Base-by-base conservation (phyloP, 2,888 invertebrate genomes). In the Empis livida region DNA sequence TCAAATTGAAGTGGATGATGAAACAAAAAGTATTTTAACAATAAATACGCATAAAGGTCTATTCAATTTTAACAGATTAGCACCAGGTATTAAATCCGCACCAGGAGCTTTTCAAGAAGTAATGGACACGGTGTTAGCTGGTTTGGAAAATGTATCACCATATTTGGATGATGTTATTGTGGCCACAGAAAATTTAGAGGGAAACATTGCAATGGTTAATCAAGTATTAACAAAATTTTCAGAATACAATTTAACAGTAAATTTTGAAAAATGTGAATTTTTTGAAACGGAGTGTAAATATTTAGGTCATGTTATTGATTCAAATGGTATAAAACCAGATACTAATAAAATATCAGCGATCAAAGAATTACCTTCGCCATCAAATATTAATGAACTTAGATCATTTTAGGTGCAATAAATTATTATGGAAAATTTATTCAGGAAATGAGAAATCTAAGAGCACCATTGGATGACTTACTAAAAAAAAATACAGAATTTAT, bases 141-240 rank as follows among this genome's bases (percentile, higher is more conserved):
- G 46, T 14, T 31, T 54, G n/a, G 44, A 39, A 10, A 44, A 46
- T 14, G 48, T 45, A 11, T 40, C 47, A 39, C 39, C 50, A 23
- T 52, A 50, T 20, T 11, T 54, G 13, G 54, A 54, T 44, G 54
- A 54, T 41, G 51, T 54, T 15, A 42, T 54, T 40, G 40, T 54
- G 20, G 20, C 20, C 3, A 20, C 20, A 20, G 20, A 20, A 20
- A 20, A 20, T 20, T 20, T 20, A 5, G 20, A 20, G 5, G 20
- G 5, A 20, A 50, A 55, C 15, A 40, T 42, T 2, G 40, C 42
- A 42, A 47, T 49, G 11, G 27, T 47, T 5, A 43, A 42, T 15
- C 20, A 11, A 23, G 20, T 51, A 3, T 37, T 53, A 31, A 20
- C 47, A 15, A 42, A 50, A 1, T 49, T 38, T 30, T 13, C 46